Percentiles rank a stretch among this genome's conserved stretches.
phyloP scores from a whole-genome alignment of 2,113 vertebrate genomes.

The Tragelaphus strepsiceros region DNA sequence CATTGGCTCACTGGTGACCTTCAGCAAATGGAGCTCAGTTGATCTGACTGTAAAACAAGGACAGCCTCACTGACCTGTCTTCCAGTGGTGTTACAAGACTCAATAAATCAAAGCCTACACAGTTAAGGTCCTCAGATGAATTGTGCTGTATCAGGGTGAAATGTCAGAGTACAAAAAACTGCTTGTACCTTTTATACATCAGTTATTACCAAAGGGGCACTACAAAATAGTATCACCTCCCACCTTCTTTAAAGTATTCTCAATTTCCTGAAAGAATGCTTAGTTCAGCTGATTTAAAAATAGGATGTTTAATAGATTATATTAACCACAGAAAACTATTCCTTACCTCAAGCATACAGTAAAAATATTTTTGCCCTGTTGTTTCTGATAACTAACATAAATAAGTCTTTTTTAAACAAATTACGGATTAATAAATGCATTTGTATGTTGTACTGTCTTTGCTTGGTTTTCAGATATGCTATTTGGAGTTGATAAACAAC shows the following conservation, averaged over 20 bases:
- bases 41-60: slow-evolving; percentile 39
- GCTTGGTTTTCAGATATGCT: slow-evolving; percentile 67
- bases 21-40: slow-evolving; percentile 47
- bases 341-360: slow-evolving; percentile 41
- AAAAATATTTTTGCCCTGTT: slow-evolving; percentile 13
- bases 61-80: slow-evolving; percentile 40
- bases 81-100: slow-evolving; percentile 46
- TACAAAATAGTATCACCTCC: slow-evolving; percentile 24
- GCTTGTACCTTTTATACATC: slow-evolving; percentile 30
- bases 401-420: slow-evolving; percentile 63
- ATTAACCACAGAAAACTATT: slow-evolving; percentile 38
- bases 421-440: slow-evolving; percentile 68
- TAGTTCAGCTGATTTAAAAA: not conserved
- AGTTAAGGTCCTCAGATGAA: slow-evolving; percentile 59
- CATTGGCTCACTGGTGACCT: slow-evolving; percentile 52
- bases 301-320: not conserved
- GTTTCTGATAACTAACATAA: slow-evolving; percentile 65
- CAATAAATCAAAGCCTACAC: slow-evolving; percentile 58
- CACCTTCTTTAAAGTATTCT: slow-evolving; percentile 31
- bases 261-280: slow-evolving; percentile 23
- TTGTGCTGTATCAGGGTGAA: slow-evolving; percentile 44
- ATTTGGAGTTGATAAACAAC: slow-evolving; percentile 76
- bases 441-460: slow-evolving; percentile 68
- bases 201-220: slow-evolving; percentile 36
- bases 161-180: slow-evolving; percentile 51